Evolutionary conservation across 2,888 invertebrate genomes (phyloP), one percentile per base, ranked within the genome.

Genomic region (Crocallis elinguaria): DNA sequence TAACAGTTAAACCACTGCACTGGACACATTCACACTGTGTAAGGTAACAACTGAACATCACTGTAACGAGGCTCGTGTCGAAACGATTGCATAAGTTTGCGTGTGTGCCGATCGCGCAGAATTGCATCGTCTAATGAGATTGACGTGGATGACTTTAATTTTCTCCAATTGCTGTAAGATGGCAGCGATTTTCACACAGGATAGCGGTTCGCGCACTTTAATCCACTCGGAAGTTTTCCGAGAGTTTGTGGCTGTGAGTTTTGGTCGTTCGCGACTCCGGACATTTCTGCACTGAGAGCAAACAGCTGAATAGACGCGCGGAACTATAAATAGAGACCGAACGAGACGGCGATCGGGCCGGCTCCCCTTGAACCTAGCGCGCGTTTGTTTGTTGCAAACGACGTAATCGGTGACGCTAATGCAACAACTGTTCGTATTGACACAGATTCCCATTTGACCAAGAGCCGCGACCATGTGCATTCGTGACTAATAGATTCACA

Each of bases 291-390:
- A 91, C 90, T 90, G 88, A 85, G 83, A 82, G 74, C 84, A 71
- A 84, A 81, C 83, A 79, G 82, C 83, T 83, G 83, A 89, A 88
- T 88, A 88, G 86, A 86, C 77, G 80, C 75, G 77, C 79, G 79
- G 68, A 73, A 81, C 88, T 91, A 91, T 88, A 84, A 91, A 90
- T 91, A 91, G 90, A 84, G 84, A 74, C 78, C 74, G 83, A 86
- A 84, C 83, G 85, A 86, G 86, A 83, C 84, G 81, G 83, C 84
- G 79, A 82, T 84, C 77, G 35, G 27, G 86, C 87, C 77, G 82
- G 90, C 79, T 91, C 84, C 89, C 91, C 91, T 91, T 91, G 91
- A 91, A 91, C 91, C 90, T 88, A 87, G 16, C 42, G 53, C 38
- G 44, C 77, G 77, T 72, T 67, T 74, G 77, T 77, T 78, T 77